These are phyloP conservation scores for Protonibea diacanthus DNA, from an alignment of 2,797 vertebrate species.

Conservation along the genomic window DNA sequence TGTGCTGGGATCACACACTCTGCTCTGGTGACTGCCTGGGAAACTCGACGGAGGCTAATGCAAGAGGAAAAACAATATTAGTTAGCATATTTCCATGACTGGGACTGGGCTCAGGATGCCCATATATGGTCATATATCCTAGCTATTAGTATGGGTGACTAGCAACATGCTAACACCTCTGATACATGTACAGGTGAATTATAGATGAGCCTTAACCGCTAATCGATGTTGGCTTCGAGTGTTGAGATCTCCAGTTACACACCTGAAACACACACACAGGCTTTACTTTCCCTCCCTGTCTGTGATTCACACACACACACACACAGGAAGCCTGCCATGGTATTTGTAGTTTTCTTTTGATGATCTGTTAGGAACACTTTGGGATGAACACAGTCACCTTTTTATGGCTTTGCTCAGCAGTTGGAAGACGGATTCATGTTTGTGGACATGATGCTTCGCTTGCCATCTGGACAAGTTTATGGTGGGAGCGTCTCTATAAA, in stretches of 20 bases:
- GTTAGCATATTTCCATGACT: constrained; percentile 62
- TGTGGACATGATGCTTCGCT: not conserved
- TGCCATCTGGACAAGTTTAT: not conserved
- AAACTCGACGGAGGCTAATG: constrained; percentile 54
- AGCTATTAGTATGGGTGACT: constrained; percentile 30
- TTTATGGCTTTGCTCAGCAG: not conserved
- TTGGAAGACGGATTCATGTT: not conserved
- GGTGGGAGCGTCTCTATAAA: not conserved
- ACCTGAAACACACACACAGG: constrained; percentile 9
- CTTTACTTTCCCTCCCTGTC: constrained; percentile 3
- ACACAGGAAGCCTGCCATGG: not conserved
- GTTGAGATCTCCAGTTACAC: constrained; percentile 43
- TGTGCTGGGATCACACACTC: constrained; percentile 73
- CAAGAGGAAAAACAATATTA: constrained; percentile 54
- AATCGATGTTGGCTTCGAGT: constrained; percentile 53
- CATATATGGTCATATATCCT: constrained; percentile 30
- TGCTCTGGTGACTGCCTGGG: constrained; percentile 69
- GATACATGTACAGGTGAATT: constrained; percentile 65
- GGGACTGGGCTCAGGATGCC: constrained; percentile 33
- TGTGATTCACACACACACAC: not conserved
- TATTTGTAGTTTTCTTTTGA: not conserved
- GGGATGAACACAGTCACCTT: not conserved
- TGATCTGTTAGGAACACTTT: too few species aligned
- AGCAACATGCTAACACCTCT: constrained; percentile 58
- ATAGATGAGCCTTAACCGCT: constrained; percentile 68